Conservation (phyloP, 2,888 invertebrate species). For the Thyatira batis region DNA sequence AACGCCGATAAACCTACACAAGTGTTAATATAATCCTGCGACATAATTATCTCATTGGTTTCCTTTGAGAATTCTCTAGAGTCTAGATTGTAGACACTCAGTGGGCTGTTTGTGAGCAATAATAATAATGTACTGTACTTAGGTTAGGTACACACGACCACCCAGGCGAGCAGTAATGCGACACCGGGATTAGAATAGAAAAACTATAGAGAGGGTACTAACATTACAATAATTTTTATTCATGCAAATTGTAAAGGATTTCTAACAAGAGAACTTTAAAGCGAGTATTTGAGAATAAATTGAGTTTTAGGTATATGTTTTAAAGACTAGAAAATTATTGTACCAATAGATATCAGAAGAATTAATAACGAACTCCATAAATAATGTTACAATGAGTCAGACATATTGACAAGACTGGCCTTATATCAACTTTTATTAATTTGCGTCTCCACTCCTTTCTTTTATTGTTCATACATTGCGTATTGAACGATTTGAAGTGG, state of each 20-base stretch:
- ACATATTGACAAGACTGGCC: no score
- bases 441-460: constrained; percentile 26
- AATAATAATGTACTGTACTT: constrained; percentile 40
- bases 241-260: constrained; percentile 10
- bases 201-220: constrained; percentile 33
- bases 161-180: constrained; percentile 64
- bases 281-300: no score
- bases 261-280: no score
- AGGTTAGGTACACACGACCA: constrained; percentile 60
- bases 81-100: constrained; percentile 52
- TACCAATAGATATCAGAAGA: no score
- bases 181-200: constrained; percentile 63
- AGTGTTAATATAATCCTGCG: constrained; percentile 37
- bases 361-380: no score
- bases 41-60: constrained; percentile 39
- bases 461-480: constrained; percentile 41
- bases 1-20: constrained; percentile 6
- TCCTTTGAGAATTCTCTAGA: constrained; percentile 52
- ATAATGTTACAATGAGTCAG: no score
- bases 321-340: no score
- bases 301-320: no score
- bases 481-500: constrained; percentile 56
- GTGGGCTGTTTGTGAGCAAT: constrained; percentile 53
- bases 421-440: not conserved
- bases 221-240: constrained; percentile 11